phyloP scores from a whole-genome alignment of 2,113 vertebrate species.

The Myocastor coypus region DNA sequence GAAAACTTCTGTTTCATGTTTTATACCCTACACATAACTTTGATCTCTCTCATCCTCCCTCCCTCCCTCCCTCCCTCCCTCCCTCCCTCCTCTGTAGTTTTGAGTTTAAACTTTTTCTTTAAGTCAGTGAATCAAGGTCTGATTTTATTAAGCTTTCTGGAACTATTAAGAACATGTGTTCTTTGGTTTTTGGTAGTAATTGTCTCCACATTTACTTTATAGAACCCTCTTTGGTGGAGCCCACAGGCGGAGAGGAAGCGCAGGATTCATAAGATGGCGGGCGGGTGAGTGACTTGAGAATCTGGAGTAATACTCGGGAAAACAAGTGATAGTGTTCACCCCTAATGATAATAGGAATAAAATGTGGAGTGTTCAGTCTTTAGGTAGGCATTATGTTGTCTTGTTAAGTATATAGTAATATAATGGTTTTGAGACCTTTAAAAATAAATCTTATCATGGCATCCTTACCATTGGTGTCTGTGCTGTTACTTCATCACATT shows the following conservation, averaged over 20 bases:
- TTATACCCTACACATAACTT: neutral
- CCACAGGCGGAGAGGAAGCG: conserved; percentile 57
- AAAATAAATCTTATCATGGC: neutral
- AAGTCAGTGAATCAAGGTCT: conserved; percentile 38
- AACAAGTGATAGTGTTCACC: neutral
- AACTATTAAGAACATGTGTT: conserved; percentile 2
- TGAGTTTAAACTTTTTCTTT: conserved; percentile 49
- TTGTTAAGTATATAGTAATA: neutral
- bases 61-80: too few species aligned
- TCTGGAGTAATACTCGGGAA: conserved; percentile 26
- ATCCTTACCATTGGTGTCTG: neutral
- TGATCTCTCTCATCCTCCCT: too few species aligned
- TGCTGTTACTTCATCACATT: neutral
- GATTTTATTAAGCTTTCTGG: conserved; percentile 60
- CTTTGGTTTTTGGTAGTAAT: conserved; percentile 69
- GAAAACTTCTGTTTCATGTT: conserved; percentile 42
- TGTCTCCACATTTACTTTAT: conserved; percentile 75
- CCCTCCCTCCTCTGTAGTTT: neutral
- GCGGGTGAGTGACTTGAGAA: conserved; percentile 67
- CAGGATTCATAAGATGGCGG: conserved; percentile 63
- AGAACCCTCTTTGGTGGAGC: conserved; percentile 63
- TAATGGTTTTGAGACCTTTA: neutral
- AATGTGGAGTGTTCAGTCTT: neutral
- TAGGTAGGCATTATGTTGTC: neutral
- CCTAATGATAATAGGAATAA: neutral